Conservation (phyloP, 2,888 invertebrate genomes). For the Cantharis rustica region DNA sequence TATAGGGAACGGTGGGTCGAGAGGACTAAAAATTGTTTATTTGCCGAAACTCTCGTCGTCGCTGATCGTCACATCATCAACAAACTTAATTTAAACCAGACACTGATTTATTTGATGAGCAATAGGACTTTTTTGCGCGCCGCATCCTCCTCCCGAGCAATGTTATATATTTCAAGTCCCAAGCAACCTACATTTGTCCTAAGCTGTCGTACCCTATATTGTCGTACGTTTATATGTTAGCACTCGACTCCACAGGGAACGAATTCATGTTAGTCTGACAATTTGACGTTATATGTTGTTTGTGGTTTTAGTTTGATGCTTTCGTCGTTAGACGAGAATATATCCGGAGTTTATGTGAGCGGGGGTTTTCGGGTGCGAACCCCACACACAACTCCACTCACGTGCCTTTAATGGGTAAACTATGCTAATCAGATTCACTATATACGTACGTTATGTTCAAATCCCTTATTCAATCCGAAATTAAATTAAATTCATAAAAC, state of each 20-base stretch:
- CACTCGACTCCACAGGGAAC: constrained; percentile 12
- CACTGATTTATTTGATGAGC: not conserved
- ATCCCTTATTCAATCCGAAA: constrained; percentile 15
- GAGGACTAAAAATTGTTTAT: not conserved
- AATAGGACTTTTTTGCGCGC: not conserved
- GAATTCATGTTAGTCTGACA: constrained; percentile 26
- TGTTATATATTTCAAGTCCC: not conserved
- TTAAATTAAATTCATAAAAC: constrained; percentile 21
- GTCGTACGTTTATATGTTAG: not conserved
- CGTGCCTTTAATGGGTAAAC: constrained; percentile 27
- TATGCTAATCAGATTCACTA: constrained; percentile 26
- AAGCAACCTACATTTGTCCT: not conserved
- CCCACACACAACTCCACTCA: constrained; percentile 15
- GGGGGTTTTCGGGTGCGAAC: constrained; percentile 5
- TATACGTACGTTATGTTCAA: constrained; percentile 16
- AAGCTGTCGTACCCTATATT: constrained; percentile 21
- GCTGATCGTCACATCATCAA: not conserved
- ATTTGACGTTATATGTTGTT: constrained; percentile 32
- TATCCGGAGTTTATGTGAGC: constrained; percentile 6
- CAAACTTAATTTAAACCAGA: not conserved
- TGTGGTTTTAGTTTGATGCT: constrained; percentile 30
- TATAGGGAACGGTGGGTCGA: not conserved
- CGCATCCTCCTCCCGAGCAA: not conserved
- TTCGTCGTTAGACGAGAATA: constrained; percentile 23
- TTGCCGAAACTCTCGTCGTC: not conserved